Evolutionary conservation across 2,113 vertebrate species (phyloP).

Genomic region (Vombatus ursinus): DNA sequence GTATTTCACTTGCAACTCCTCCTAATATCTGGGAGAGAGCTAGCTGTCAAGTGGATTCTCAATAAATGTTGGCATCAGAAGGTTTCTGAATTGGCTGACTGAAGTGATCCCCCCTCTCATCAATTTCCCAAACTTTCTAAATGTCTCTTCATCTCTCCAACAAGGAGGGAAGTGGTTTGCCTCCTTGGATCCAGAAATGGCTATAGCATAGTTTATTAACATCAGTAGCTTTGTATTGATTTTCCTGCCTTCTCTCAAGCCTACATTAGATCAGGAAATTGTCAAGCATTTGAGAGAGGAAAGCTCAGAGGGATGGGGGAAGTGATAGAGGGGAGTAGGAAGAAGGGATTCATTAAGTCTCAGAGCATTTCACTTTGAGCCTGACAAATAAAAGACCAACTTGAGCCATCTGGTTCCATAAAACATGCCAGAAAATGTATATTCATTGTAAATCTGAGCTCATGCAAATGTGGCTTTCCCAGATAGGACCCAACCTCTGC

Average conservation of each 20-base stretch:
- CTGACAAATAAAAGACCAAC: constrained; percentile 37
- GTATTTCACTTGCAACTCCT: not conserved
- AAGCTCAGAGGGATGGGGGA: not conserved
- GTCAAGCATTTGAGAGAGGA: not conserved
- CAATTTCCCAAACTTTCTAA: not conserved
- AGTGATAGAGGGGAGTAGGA: not conserved
- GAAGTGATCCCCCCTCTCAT: not conserved
- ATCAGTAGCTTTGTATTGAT: constrained; percentile 10
- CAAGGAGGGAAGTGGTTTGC: not conserved
- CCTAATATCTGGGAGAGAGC: not conserved
- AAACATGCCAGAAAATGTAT: constrained; percentile 19
- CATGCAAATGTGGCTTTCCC: not conserved
- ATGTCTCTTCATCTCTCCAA: not conserved
- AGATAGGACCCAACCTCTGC: not conserved
- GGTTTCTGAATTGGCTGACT: not conserved
- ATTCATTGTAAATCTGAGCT: constrained; percentile 1
- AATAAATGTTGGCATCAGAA: not conserved
- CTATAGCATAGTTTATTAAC: not conserved
- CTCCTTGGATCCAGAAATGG: not conserved
- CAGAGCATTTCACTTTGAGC: not conserved
- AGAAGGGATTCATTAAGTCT: not conserved
- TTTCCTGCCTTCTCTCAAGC: not conserved
- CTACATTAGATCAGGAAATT: not conserved
- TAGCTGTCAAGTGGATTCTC: not conserved
- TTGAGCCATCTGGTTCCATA: not conserved